These are phyloP conservation scores for Pseudolaguvia tuberculata DNA, from an alignment of 2,113 vertebrate genomes.

Conservation along the genomic window DNA sequence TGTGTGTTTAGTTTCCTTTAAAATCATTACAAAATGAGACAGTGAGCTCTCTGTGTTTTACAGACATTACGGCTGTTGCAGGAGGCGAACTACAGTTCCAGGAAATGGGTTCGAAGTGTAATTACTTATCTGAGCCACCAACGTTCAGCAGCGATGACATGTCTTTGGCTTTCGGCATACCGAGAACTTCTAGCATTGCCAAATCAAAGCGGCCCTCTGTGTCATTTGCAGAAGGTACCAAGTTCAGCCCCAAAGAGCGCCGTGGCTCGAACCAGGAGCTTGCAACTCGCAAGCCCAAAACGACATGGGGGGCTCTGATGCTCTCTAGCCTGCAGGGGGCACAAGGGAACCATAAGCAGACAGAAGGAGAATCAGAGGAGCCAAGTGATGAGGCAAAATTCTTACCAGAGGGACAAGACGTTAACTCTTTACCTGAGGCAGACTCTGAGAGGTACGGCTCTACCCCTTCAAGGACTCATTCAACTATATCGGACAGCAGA, in stretches of 20 bases:
- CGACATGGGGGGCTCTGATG: conserved; percentile 66
- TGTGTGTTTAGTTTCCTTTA: neutral
- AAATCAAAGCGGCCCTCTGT: conserved; percentile 90
- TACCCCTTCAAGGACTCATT: conserved; percentile 39
- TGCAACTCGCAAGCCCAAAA: conserved; percentile 73
- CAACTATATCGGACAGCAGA: conserved; percentile 52
- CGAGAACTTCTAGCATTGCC: conserved; percentile 91
- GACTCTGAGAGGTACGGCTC: conserved; percentile 53
- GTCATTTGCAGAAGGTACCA: conserved; percentile 93
- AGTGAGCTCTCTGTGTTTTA: conserved; percentile 4
- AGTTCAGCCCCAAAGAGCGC: conserved; percentile 74
- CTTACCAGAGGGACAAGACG: conserved; percentile 38
- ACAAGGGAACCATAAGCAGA: conserved; percentile 51
- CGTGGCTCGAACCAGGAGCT: conserved; percentile 69
- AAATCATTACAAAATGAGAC: neutral
- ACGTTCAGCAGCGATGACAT: conserved; percentile 77
- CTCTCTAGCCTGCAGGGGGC: conserved; percentile 58
- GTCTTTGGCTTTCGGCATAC: conserved; percentile 80
- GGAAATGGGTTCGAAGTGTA: conserved; percentile 66
- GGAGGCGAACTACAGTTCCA: conserved; percentile 75
- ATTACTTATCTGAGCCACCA: conserved; percentile 69
- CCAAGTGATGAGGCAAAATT: conserved; percentile 32
- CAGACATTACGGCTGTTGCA: conserved; percentile 64
- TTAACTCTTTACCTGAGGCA: conserved; percentile 3
- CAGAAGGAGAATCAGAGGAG: conserved; percentile 51